These are phyloP conservation scores for Micronisus gabar DNA, from an alignment of 2,113 vertebrate species.

Conservation along the genomic window DNA sequence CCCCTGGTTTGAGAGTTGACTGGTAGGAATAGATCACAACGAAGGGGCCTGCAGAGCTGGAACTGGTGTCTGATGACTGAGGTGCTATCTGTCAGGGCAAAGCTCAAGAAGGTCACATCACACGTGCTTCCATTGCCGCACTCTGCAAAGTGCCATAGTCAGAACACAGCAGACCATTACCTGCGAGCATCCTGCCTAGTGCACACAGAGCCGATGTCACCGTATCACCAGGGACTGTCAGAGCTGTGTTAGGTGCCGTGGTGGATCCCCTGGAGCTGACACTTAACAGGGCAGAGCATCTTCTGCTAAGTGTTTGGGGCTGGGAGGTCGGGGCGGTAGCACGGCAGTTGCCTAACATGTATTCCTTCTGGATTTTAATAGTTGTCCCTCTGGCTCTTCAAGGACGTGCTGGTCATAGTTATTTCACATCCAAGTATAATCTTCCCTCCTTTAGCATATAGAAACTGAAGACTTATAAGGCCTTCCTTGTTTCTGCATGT, in stretches of 20 bases:
- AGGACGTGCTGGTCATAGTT: background rate
- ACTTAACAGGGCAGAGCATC: background rate
- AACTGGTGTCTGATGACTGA: background rate
- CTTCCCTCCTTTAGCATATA: background rate
- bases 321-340: background rate
- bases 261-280: background rate
- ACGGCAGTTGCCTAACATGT: rapidly evolving
- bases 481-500: background rate
- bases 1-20: background rate
- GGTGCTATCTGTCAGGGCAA: background rate
- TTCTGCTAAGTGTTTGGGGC: slow-evolving; percentile 38
- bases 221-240: background rate
- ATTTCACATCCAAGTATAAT: background rate
- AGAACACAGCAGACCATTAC: background rate
- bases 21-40: background rate
- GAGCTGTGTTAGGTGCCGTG: background rate
- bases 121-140: rapidly evolving
- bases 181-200: rapidly evolving
- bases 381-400: background rate
- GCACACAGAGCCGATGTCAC: background rate
- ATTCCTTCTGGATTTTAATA: background rate
- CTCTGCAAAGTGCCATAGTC: background rate
- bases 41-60: background rate
- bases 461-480: background rate
- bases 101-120: background rate